Conservation (phyloP, 2,113 vertebrate genomes). For the Corynorhinus townsendii region DNA sequence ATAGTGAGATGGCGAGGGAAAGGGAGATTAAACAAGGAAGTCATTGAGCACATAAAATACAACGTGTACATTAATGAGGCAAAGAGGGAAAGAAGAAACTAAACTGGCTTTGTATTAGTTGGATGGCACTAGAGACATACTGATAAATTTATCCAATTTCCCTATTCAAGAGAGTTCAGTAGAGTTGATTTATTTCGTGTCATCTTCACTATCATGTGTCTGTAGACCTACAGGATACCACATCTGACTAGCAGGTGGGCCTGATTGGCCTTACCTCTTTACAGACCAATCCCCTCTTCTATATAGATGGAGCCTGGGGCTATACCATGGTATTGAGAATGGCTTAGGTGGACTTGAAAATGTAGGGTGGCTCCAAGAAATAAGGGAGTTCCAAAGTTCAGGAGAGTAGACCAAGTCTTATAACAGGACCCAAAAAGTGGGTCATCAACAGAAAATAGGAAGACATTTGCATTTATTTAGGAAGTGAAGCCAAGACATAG, state of each 20-base stretch:
- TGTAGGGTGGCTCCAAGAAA: too few species aligned
- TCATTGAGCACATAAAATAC: accelerated
- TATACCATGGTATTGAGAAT: accelerated
- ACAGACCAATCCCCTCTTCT: background rate
- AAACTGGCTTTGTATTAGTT: too few species aligned
- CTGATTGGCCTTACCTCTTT: accelerated
- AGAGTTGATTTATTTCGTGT: too few species aligned
- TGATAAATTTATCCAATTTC: background rate
- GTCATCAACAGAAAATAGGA: background rate
- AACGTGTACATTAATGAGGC: accelerated
- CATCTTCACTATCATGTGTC: background rate
- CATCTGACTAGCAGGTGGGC: accelerated
- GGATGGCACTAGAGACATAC: background rate
- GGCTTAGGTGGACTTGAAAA: background rate
- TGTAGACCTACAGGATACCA: background rate
- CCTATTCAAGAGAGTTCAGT: too few species aligned
- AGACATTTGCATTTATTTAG: background rate
- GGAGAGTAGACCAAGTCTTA: background rate
- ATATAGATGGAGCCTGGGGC: accelerated
- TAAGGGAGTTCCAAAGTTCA: background rate
- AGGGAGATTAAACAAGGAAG: accelerated
- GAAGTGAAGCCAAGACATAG: background rate
- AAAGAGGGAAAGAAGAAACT: background rate
- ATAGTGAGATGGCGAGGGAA: background rate
- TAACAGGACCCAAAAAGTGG: background rate